Evolutionary conservation across 1,140 invertebrate genomes (phyloP), one percentile per base, ranked within the genome.

Genomic region (Bradynema listronoti): DNA sequence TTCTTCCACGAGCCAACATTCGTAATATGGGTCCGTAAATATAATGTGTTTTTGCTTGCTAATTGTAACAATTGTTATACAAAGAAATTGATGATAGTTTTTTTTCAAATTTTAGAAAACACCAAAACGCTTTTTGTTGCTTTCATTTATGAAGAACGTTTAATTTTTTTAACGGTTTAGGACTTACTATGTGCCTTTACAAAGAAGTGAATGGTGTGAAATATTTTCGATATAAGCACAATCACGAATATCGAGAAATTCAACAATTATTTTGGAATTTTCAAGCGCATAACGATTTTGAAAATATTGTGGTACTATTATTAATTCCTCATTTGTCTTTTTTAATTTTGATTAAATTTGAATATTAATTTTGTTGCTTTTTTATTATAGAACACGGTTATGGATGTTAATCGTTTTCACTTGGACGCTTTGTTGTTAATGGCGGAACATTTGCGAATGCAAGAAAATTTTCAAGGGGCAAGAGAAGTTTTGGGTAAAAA

Each of bases 351-450:
- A 58, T 36, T 30, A 59, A 19, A 19, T 58, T 32, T 65, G 3
- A 54, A 11, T 25, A 4, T 47, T 14, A n/a, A 32, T 29, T 33
- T 7, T 33, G 14, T 7, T 19, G 19, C 11, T 45, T 29, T 65
- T 34, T 25, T 5, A 66, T 62, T 41, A 22, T 39, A 66, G 65
- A 36, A 66, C 22, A 33, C 46, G 16, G 22, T 67, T 32, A 32
- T 69, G 14, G 3, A n/a, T 24, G 39, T 70, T 43, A 67, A 67
- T 54, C 68, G 59, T 4, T 67, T 56, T 39, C 65, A 67, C 43
- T 61, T 67, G 52, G 65, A 67, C n/a, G 64, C 57, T 14, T 41
- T 67, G 19, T 41, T 67, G 29, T 42, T 69, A 19, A 22, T 69
- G 32, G 19, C 65, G 33, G 68, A 67, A 62, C 27, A 49, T 41